These are phyloP conservation scores for Melanostigma gelatinosum DNA, from an alignment of 2,113 vertebrate genomes.

Conservation along the genomic window DNA sequence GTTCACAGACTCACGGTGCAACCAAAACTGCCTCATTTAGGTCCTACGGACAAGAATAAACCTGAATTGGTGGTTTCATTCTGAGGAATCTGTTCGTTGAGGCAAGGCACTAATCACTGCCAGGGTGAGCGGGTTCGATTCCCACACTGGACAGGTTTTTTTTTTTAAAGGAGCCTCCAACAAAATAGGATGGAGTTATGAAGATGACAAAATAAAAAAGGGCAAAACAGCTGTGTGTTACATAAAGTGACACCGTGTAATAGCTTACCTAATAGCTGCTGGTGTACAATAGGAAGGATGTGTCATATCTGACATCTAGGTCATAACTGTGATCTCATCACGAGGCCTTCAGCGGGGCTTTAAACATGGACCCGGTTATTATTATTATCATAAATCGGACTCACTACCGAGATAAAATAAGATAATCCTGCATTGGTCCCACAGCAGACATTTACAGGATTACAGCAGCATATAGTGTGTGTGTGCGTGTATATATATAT, in stretches of 20 bases:
- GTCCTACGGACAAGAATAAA: no score
- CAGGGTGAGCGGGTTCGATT: neutral
- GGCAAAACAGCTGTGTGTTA: neutral
- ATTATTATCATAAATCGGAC: slow-evolving; percentile 3
- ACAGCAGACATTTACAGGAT: no score
- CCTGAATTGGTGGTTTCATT: no score
- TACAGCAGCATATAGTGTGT: no score
- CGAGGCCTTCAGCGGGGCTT: slow-evolving; percentile 43
- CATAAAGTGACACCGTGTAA: slow-evolving; percentile 20
- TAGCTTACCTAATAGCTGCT: slow-evolving; percentile 33
- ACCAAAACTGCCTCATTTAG: no score
- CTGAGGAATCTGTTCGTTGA: no score
- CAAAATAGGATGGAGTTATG: neutral
- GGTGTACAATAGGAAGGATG: slow-evolving; percentile 33
- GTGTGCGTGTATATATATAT: no score
- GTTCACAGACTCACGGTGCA: no score
- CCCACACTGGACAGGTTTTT: neutral
- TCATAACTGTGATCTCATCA: slow-evolving; percentile 45
- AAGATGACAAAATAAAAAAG: neutral
- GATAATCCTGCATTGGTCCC: no score
- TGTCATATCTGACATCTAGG: slow-evolving; percentile 61
- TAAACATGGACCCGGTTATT: neutral
- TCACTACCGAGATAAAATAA: neutral
- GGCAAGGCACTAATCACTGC: neutral
- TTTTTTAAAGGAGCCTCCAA: no score